These are phyloP conservation scores for Podotricha telesiphe DNA, from an alignment of 2,888 invertebrate genomes.

Conservation along the genomic window DNA sequence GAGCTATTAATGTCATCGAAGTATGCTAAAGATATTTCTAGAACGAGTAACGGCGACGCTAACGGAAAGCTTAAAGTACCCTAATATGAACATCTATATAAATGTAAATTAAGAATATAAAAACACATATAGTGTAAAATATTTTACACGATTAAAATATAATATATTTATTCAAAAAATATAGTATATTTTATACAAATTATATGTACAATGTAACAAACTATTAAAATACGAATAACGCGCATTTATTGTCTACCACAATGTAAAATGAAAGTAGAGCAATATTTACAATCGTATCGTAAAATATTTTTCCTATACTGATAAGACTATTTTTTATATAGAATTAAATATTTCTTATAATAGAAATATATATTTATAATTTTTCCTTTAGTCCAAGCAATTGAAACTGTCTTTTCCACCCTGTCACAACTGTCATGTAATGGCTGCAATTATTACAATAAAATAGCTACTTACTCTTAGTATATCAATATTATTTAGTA, in stretches of 20 bases:
- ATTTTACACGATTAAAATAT: slow-evolving; percentile 1
- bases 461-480: background rate
- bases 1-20: slow-evolving; percentile 56
- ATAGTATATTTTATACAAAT: background rate
- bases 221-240: background rate
- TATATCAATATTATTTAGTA: background rate
- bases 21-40: slow-evolving; percentile 45
- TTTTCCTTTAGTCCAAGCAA: too few species aligned
- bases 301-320: background rate
- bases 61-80: slow-evolving; percentile 60
- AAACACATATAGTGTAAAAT: background rate
- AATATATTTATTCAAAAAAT: slow-evolving; percentile 1
- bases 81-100: slow-evolving; percentile 21
- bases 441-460: slow-evolving; percentile 2
- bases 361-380: background rate
- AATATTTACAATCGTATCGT: background rate
- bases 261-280: background rate
- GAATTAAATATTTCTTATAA: background rate
- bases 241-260: background rate
- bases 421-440: too few species aligned
- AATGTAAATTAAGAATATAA: background rate
- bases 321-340: too few species aligned
- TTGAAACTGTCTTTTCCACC: too few species aligned
- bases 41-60: slow-evolving; percentile 52
- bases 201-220: background rate